Evolutionary conservation across 2,113 vertebrate species (phyloP).

Genomic region (Capreolus pygargus): DNA sequence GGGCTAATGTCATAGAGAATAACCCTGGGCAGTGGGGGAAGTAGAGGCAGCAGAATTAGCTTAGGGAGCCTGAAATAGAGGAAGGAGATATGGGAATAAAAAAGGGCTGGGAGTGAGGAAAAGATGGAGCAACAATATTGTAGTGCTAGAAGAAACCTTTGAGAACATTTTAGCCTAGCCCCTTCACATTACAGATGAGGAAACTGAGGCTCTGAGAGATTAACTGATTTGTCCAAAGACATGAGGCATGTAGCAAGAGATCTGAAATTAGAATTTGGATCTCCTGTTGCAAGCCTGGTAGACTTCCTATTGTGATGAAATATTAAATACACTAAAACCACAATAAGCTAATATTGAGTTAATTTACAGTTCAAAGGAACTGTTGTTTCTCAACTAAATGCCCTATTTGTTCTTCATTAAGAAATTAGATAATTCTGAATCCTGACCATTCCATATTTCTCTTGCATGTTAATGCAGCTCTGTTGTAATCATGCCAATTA

Average conservation of each 20-base stretch:
- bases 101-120: neutral
- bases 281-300: neutral
- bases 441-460: conserved; percentile 28
- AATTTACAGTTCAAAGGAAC: conserved; percentile 48
- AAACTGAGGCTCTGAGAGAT: neutral
- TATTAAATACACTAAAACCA: conserved; percentile 27
- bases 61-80: neutral
- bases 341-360: conserved; percentile 1
- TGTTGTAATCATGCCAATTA: conserved; percentile 29
- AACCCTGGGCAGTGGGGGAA: neutral
- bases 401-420: conserved; percentile 29
- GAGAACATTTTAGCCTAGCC: neutral
- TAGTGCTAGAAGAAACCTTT: neutral
- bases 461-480: conserved; percentile 1
- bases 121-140: neutral
- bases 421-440: conserved; percentile 20
- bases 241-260: neutral
- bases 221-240: conserved; percentile 3
- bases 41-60: neutral
- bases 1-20: neutral
- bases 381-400: conserved; percentile 42
- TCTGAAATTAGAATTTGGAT: neutral
- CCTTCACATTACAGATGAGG: neutral
- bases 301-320: neutral
- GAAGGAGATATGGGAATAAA: neutral